Conservation (phyloP, 2,797 vertebrate genomes). For the Scarus forsteni region DNA sequence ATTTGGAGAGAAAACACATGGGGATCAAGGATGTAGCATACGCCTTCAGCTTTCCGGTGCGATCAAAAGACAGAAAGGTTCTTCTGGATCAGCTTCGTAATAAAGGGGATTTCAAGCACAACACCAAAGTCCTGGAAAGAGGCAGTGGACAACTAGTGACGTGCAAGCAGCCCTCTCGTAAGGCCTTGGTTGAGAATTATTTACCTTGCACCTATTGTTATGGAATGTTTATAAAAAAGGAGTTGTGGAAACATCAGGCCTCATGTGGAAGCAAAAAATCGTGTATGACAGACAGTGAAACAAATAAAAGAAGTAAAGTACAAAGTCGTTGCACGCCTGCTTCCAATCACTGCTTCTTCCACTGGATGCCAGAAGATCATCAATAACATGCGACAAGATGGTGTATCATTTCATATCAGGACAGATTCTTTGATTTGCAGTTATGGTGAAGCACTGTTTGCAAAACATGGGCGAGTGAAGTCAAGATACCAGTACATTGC, state of each 20-base stretch:
- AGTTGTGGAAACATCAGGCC: no score
- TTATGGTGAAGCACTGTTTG: constrained; percentile 10
- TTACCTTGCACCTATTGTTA: no score
- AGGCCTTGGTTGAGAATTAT: no score
- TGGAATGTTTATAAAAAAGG: no score
- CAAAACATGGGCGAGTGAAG: no score
- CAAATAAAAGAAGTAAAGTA: background rate
- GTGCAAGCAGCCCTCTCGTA: no score
- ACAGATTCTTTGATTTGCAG: constrained; percentile 13
- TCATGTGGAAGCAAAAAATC: no score
- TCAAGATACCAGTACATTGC: no score
- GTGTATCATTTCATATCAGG: constrained; percentile 16
- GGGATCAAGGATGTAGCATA: no score
- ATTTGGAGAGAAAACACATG: background rate
- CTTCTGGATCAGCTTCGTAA: background rate
- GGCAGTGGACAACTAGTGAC: no score
- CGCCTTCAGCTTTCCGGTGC: background rate
- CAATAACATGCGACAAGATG: constrained; percentile 23
- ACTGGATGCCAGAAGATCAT: background rate
- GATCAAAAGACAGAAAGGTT: constrained; percentile 1
- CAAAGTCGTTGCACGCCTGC: constrained; percentile 5
- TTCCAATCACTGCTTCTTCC: constrained; percentile 1
- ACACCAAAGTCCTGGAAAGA: background rate
- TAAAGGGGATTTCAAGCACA: no score
- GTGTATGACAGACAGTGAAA: no score